Base-by-base conservation (phyloP, 2,797 vertebrate genomes). In the Pseudomugil gertrudae region DNA sequence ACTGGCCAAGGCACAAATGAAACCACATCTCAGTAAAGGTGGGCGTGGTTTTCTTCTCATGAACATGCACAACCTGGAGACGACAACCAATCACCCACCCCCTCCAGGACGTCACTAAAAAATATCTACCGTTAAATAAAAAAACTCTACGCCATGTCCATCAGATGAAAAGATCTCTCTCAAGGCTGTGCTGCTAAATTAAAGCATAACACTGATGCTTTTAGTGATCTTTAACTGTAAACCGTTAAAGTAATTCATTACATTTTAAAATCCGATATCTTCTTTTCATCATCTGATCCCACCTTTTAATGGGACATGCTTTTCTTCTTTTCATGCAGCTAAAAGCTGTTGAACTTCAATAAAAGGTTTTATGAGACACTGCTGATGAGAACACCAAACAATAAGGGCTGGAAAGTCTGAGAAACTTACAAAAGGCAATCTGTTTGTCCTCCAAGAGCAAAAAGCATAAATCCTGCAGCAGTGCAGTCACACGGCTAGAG, bases 381-480 rank as follows among this genome's bases (percentile, higher is more conserved):
- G 63, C 14, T 62, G 69, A 79, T 76, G 62, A 82, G 66, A 74
- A 77, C 10, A 30, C 30, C 30, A 51, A 63, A 60, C 64, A 58
- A 57, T 51, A 32, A 36, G 59, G 4, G 57, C 67, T 57, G 52
- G 50, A 66, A 76, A 74, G 82, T 78, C 53, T 77, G 77, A 63
- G 58, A 56, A 79, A 79, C 68, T 64, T 58, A 58, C 45, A 76
- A 75, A n/a, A 83, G 64, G 63, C 75, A 80, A 74, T 84, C 71
- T 57, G 68, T 75, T 78, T 87, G 72, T 84, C 33, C 69, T 72
- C 24, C 17, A 67, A 63, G 57, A 87, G 87, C 60, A 79, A 80
- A 81, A 52, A 50, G 14, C 30, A 47, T 63, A 75, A 76, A 62
- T 29, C 45, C 74, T 50, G 79, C 64, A 63, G 53, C 40, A 13